Base-by-base conservation (phyloP, 2,113 vertebrate genomes). In the Verasper variegatus region DNA sequence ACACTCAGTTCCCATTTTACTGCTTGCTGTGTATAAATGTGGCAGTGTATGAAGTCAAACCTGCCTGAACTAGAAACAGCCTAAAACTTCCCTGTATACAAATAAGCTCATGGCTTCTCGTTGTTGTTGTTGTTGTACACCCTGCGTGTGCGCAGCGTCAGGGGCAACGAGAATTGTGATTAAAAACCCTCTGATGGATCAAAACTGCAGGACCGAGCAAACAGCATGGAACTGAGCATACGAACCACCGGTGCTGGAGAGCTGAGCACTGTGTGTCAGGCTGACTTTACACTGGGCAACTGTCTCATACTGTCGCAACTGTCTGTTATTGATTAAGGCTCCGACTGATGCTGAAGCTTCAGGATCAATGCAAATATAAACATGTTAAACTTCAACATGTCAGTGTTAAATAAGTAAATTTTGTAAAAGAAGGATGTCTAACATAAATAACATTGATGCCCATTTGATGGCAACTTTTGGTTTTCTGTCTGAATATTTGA, bases 211-310 rank as follows among this genome's bases (percentile, higher is more conserved):
- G 18, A 18, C 58, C 51, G 54, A 59, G 27, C 35, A 40, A 31
- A 40, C 37, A 40, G 37, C 37, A 40, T 1, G 8, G 1, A 37
- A 56, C 52, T 59, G 47, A 51, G 60, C 26, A 21, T 40, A 54
- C 60, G 21, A 54, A 49, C 20, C 26, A 20, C 24, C 20, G 21
- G 40, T 23, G n/a, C 37, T 18, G 5, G 14, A 45, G 27, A 40
- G 14, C 49, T 18, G 63, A 57, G 14, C 26, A 14, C 3, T 27
- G 0, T 2, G 64, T 20, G 65, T 8, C 5, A 5, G 58, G 56
- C 51, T 56, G 71, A 68, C 58, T 78, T 78, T 61, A 83, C 71
- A 56, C 23, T 3, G 60, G 35, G 52, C 24, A 15, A 35, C 63
- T 37, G 62, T 23, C 3, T 4, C 23, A 24, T 24, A 24, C 23